Base-by-base conservation (phyloP, 1,140 invertebrate species). In the Batillaria attramentaria region DNA sequence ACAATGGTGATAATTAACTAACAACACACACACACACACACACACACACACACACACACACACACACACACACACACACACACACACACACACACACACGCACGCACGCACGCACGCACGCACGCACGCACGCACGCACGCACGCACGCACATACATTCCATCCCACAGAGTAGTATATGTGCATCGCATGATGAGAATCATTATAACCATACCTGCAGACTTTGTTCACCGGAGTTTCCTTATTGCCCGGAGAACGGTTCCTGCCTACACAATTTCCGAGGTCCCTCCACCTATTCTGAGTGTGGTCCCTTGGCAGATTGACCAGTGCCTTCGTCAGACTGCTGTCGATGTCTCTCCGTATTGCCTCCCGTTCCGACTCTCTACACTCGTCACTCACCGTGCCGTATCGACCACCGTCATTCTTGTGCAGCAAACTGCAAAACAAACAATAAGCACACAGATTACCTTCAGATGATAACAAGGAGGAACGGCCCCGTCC, bases 11-110 rank as follows among this genome's bases (percentile, higher is more conserved):
- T 13, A 31, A 16, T 3, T 13, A 16, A 33, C 3, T 2, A 35
- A 2, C n/a, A 39, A 60, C 24, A 60, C 57, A 60, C 57, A 60
- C 57, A 41, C 6, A n/a, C 39, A 35, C 39, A 41, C 66, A 37
- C 66, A 69, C 33, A 37, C 66, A 18, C 66, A 41, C 66, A 6
- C 66, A 60, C 57, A 60, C 57, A 8, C 57, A n/a, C 57, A 60
- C 57, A n/a, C 57, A 60, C 57, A 60, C 24, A 13, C 24, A n/a
- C 57, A 60, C 57, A n/a, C 57, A 10, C 6, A n/a, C 57, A 60
- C 57, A n/a, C 57, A 60, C 57, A n/a, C 57, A 60, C 57, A 4
- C 6, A 60, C 57, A n/a, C 57, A 60, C 57, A 60, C 57, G 24
- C 57, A 50, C 46, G 46, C 46, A 50, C 46, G 46, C 46, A 50